Base-by-base conservation (phyloP, 2,113 vertebrate species). In the Sylvilagus bachmani region DNA sequence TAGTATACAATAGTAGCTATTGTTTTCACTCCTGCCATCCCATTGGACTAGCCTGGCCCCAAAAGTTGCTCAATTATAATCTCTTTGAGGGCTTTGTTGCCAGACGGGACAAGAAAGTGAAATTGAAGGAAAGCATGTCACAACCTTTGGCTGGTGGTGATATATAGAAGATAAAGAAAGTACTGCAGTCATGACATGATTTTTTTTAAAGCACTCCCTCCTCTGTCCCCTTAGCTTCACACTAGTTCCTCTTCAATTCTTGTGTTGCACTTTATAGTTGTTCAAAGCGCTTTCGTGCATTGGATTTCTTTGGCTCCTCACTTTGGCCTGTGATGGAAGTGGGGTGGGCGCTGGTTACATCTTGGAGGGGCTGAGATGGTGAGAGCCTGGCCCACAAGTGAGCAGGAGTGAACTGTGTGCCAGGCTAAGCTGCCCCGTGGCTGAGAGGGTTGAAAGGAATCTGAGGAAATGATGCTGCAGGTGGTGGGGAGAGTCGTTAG, bases 361-460 rank as follows among this genome's bases (percentile, higher is more conserved):
- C 38, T 55, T n/a, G 31, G n/a, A 93, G 58, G 11, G 38, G 44
- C 51, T 70, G 31, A 69, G 29, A 51, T 22, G 49, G 12, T 51
- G 21, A 75, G 66, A 77, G 19, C 79, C 12, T 71, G 33, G 90
- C 24, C 31, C 75, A 79, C 1, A 4, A 21, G 3, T 24, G 33
- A 70, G 75, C 10, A n/a, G 6, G 64, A 91, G 51, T 53, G 27
- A 81, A 58, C 38, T 38, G 6, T 29, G 38, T 29, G 19, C 33
- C 73, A 66, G 69, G 33, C 86, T 81, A 33, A 79, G 25, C n/a
- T 51, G 38, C 16, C n/a, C 33, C 36, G 61, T 75, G 70, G 79
- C 84, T 86, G 44, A 94, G 87, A 58, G 75, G 61, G 80, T 83
- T 95, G 73, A 94, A 96, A 80, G 80, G 53, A 80, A 77, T 67